Conservation (phyloP, 2,888 invertebrate species). For the Eucriotettix oculatus region DNA sequence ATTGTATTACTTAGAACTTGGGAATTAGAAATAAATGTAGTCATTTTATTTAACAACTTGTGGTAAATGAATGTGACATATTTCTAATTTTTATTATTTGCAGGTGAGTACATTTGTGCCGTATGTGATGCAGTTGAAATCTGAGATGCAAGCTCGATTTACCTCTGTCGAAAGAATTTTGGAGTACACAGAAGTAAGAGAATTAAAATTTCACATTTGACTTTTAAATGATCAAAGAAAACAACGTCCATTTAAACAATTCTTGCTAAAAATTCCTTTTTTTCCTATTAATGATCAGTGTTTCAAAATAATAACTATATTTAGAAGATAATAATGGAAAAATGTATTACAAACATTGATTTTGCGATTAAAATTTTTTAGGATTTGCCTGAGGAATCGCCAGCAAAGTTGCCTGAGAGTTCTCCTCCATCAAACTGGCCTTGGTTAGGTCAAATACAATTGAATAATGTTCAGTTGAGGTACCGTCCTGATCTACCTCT, state of each 20-base stretch:
- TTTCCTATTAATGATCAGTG: no score
- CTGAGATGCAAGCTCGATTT: conserved; percentile 24
- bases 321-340: no score
- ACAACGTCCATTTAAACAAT: no score
- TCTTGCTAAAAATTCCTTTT: no score
- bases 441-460: conserved; percentile 22
- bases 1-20: no score
- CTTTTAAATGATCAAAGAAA: no score
- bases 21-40: no score
- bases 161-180: conserved; percentile 27
- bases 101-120: conserved; percentile 21
- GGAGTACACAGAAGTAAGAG: conserved; percentile 24
- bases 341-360: no score
- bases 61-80: no score
- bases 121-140: conserved; percentile 20
- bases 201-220: background rate
- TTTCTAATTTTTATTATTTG: background rate
- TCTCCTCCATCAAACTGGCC: conserved; percentile 25
- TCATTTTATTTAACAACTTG: no score
- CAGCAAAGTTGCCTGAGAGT: conserved; percentile 18
- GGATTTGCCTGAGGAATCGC: conserved; percentile 17
- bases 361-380: background rate
- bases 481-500: conserved; percentile 24
- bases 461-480: conserved; percentile 24
- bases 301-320: no score